Base-by-base conservation (phyloP, 2,113 vertebrate genomes). In the Callipepla californica region DNA sequence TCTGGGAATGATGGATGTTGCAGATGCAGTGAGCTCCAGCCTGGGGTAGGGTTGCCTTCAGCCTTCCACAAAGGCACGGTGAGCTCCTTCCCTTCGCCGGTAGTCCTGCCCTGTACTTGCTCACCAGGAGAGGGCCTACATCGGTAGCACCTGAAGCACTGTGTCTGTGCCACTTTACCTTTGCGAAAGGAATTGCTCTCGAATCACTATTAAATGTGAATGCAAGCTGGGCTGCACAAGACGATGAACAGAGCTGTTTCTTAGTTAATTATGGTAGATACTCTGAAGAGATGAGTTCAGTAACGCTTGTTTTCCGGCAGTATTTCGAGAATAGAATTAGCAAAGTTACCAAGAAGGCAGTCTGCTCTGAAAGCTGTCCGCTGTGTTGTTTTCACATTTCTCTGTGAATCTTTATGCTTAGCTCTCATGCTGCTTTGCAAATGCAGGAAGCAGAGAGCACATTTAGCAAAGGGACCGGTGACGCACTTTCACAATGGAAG, bases 381-480 rank as follows among this genome's bases (percentile, higher is more conserved):
- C 18, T 0, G 0, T 47, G 32, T 26, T 87, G 19, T 70, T 84
- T 85, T 55, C 65, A 61, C 53, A 14, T 58, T 11, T 93, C 73
- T 89, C 18, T 36, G 32, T 38, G 42, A 85, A 42, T 30, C 0
- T 1, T 80, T 76, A 20, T 57, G 26, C 36, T 80, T 48, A 76
- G 30, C 9, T 89, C 26, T 78, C 73, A 47, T 51, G 1, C 0
- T 58, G 70, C 70, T 58, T 47, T 76, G 62, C 78, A 73, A n/a
- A 26, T 0, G 1, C 62, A 65, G 74, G 58, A 89, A 79, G 63
- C n/a, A 73, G 40, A 1, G 16, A 80, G 40, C 1, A 2, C 2
- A 2, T 63, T 73, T 68, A 38, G 62, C 1, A 2, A 1, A 59
- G 47, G 38, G 28, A 72, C 20, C 0, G 0, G 19, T 84, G 77